Base-by-base conservation (phyloP, 2,113 vertebrate species). In the Triplophysa tibetana region DNA sequence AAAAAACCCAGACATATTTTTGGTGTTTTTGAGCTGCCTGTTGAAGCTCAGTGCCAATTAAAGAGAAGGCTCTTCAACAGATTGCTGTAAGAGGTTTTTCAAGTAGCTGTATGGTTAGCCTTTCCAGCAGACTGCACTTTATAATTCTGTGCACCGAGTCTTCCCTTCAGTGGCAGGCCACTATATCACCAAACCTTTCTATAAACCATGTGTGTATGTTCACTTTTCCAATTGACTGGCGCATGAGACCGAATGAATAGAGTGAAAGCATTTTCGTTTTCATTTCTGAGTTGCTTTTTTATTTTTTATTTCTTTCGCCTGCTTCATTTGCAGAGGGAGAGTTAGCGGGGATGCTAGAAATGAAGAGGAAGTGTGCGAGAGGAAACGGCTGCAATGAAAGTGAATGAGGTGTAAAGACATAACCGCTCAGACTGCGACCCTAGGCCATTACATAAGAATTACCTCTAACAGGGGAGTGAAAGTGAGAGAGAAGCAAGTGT, bases 321-420 rank as follows among this genome's bases (percentile, higher is more conserved):
- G 19, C 17, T 78, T 64, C 60, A 48, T 63, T 77, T 78, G 61
- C 62, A 66, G 41, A 33, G 26, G 75, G 21, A 64, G 58, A 70
- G 70, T 81, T 58, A 67, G 38, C 50, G 19, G 54, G 45, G 19
- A 78, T 12, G 43, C 74, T 21, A 62, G 48, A 74, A 73, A 75
- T 77, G 54, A 81, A 81, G 79, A 54, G 75, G 74, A 62, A 68
- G 75, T 77, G 62, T 41, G 43, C 23, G 38, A 50, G 56, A 41
- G 13, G 75, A 78, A 81, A 78, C 13, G 58, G 62, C 16, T n/a
- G 75, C 80, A 81, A 84, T 84, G 75, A 84, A 84, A 81, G 75
- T 21, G 70, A 75, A 84, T 84, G 83, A 75, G 77, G 80, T 79
- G 76, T 65, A 65, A 77, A 82, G 58, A 64, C 63, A 76, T 78